Conservation (phyloP, 2,113 vertebrate genomes). For the Brienomyrus brachyistius region DNA sequence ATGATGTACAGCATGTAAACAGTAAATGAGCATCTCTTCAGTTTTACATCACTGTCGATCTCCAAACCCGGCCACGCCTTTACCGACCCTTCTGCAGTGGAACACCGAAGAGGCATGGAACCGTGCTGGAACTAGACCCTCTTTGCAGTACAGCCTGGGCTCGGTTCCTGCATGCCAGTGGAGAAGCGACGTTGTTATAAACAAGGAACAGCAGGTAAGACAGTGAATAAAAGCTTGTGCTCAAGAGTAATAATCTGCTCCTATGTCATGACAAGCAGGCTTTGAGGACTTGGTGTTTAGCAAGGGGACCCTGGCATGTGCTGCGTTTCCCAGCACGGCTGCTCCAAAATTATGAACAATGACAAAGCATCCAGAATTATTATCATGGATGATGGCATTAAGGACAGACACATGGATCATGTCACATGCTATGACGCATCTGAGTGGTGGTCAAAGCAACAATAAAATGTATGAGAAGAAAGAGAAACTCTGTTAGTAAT, state of each 20-base stretch:
- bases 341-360: neutral
- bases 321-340: neutral
- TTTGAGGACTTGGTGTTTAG: neutral
- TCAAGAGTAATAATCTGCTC: neutral
- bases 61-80: neutral
- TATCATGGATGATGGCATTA: neutral
- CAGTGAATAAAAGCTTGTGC: neutral
- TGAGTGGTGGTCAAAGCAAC: neutral
- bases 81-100: neutral
- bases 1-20: neutral
- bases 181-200: neutral
- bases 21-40: neutral
- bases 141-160: neutral
- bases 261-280: neutral
- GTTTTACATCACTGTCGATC: neutral
- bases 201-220: neutral
- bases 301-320: neutral
- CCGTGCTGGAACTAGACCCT: neutral
- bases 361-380: neutral
- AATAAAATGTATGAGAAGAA: neutral
- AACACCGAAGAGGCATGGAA: neutral
- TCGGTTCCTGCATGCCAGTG: neutral
- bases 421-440: neutral
- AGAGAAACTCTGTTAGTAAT: neutral
- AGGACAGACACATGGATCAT: neutral